Conservation (phyloP, 2,888 invertebrate species). For the Philereme vetulata region DNA sequence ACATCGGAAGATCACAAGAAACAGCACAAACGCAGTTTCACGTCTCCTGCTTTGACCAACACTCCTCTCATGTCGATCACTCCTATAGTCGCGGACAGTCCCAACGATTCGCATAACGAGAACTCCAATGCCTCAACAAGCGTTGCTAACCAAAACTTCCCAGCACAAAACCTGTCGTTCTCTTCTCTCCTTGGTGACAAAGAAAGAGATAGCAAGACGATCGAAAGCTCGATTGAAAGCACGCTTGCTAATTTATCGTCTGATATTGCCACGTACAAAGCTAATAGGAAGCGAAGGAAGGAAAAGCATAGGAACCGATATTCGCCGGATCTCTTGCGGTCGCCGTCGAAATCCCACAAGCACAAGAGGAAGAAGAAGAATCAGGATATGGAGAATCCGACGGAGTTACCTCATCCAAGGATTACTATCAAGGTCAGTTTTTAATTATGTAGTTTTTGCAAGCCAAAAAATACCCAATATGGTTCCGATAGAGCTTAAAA, state of each 20-base stretch:
- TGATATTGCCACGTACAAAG: constrained; percentile 82
- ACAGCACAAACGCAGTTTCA: constrained; percentile 74
- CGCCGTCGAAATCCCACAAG: constrained; percentile 89
- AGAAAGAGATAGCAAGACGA: constrained; percentile 73
- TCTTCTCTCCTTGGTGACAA: constrained; percentile 76
- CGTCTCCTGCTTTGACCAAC: constrained; percentile 77
- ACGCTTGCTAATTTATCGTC: constrained; percentile 76
- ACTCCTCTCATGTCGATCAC: constrained; percentile 82
- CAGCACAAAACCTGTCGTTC: constrained; percentile 74
- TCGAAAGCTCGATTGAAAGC: constrained; percentile 76
- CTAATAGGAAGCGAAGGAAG: constrained; percentile 87
- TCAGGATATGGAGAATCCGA: constrained; percentile 84
- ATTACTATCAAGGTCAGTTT: constrained; percentile 89
- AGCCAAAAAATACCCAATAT: too few relatives aligned
- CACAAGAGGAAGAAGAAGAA: constrained; percentile 92
- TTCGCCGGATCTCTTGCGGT: constrained; percentile 86
- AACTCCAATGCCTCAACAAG: constrained; percentile 75
- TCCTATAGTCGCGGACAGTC: constrained; percentile 79
- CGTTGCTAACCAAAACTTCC: constrained; percentile 58
- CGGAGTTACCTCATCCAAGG: constrained; percentile 86
- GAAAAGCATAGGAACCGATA: constrained; percentile 91
- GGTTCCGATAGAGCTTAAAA: too few relatives aligned
- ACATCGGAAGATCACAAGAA: constrained; percentile 65
- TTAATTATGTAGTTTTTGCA: too few relatives aligned
- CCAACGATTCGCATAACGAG: constrained; percentile 78